Evolutionary conservation across 1,140 invertebrate species (phyloP).

Genomic region (Diabrotica virgifera): DNA sequence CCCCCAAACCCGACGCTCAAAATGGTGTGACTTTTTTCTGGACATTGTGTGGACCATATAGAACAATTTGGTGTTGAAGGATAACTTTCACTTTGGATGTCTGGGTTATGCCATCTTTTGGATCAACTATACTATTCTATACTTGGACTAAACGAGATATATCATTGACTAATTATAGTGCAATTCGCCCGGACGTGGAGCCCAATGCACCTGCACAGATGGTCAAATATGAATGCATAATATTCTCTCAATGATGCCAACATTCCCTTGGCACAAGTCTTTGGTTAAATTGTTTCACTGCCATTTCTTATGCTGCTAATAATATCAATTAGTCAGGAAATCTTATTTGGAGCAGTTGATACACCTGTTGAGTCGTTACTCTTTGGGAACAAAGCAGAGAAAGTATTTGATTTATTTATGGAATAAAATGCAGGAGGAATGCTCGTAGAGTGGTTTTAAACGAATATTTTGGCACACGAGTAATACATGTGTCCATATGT

Average conservation of each 20-base stretch:
- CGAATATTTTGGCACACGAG: background rate
- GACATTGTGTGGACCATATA: too few species aligned
- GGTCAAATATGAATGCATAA: background rate
- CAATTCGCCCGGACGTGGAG: too few species aligned
- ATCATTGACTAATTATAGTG: too few species aligned
- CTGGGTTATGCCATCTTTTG: too few species aligned
- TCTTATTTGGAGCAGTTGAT: background rate
- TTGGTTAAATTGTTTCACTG: background rate
- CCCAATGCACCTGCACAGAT: background rate
- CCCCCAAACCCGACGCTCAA: too few species aligned
- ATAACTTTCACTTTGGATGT: too few species aligned
- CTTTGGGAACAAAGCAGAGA: background rate
- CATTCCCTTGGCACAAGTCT: background rate
- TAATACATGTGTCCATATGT: background rate
- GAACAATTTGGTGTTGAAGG: too few species aligned
- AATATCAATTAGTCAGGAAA: constrained; percentile 2
- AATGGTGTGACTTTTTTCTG: too few species aligned
- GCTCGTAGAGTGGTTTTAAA: background rate
- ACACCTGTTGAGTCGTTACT: background rate
- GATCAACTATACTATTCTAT: too few species aligned
- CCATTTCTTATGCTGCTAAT: constrained; percentile 2
- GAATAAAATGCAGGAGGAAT: background rate
- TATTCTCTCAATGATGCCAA: constrained; percentile 2
- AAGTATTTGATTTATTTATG: background rate
- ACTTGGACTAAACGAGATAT: too few species aligned